phyloP scores from a whole-genome alignment of 2,797 vertebrate genomes.

The Allobates femoralis region DNA sequence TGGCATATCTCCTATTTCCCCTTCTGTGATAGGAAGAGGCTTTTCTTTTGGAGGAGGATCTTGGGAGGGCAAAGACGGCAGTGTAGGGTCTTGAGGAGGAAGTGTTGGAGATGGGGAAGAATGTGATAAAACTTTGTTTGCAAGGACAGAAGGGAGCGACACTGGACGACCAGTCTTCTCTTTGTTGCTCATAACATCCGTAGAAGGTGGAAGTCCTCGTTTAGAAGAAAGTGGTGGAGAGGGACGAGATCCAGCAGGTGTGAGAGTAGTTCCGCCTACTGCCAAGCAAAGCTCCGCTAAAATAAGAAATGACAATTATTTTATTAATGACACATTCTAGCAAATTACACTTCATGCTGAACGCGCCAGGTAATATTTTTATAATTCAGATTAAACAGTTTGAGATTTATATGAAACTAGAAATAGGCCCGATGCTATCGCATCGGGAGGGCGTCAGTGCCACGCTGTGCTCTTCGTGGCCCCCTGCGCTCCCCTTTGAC shows the following conservation, averaged over 20 bases:
- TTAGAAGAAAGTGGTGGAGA: slow-evolving; percentile 95
- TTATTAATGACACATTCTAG: background rate
- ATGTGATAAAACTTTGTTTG: slow-evolving; percentile 64
- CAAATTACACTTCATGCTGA: background rate
- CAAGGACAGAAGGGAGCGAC: slow-evolving; percentile 18
- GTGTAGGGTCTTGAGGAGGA: slow-evolving; percentile 82
- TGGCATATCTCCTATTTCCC: slow-evolving; percentile 72
- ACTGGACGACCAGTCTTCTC: slow-evolving; percentile 48
- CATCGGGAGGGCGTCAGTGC: too few species aligned
- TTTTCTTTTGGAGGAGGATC: slow-evolving; percentile 70
- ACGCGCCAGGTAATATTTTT: too few species aligned
- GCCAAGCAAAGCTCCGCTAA: slow-evolving; percentile 88
- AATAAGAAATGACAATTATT: slow-evolving; percentile 63
- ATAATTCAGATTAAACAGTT: too few species aligned
- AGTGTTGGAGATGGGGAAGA: slow-evolving; percentile 75
- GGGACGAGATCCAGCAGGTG: slow-evolving; percentile 79
- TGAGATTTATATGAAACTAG: too few species aligned
- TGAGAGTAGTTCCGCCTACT: slow-evolving; percentile 76
- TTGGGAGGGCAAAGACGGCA: slow-evolving; percentile 82
- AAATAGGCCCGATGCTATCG: too few species aligned
- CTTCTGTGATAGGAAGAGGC: slow-evolving; percentile 73
- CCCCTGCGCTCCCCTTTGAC: too few species aligned
- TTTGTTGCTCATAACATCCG: slow-evolving; percentile 74
- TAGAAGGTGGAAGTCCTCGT: slow-evolving; percentile 84
- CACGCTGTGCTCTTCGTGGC: too few species aligned